Conservation (phyloP, 2,113 vertebrate species). For the Ailurus styani region DNA sequence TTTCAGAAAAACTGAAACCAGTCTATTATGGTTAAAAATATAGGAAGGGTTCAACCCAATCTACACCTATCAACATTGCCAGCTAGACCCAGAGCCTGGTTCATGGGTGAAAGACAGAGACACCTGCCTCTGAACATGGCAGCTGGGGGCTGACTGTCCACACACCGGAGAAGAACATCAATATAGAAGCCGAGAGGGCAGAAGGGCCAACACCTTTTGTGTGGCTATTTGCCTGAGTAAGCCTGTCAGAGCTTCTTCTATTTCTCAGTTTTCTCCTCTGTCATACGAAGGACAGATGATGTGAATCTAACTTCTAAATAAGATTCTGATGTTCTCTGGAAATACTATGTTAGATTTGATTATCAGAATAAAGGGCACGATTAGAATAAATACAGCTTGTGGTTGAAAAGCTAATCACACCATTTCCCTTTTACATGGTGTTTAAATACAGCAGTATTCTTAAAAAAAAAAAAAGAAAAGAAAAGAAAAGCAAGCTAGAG, state of each 20-base stretch:
- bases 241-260: neutral
- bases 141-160: neutral
- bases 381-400: neutral
- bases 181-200: neutral
- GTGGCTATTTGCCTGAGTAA: neutral
- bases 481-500: neutral
- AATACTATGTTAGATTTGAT: neutral
- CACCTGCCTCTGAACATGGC: neutral
- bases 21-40: neutral
- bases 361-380: neutral
- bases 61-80: neutral
- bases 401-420: neutral
- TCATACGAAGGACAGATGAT: neutral
- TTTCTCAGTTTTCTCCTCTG: constrained; percentile 17
- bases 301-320: neutral
- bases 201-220: neutral
- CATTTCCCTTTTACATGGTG: neutral
- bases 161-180: neutral
- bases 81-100: neutral
- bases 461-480: neutral
- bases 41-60: neutral
- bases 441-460: neutral
- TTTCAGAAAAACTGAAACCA: constrained; percentile 24
- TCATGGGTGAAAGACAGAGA: neutral
- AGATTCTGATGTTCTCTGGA: neutral